A percentile compares a stretch with the other conserved stretches of the same genome.
These are phyloP conservation scores for Nerophis lumbriciformis DNA, from an alignment of 2,113 vertebrate genomes.

Conservation along the genomic window DNA sequence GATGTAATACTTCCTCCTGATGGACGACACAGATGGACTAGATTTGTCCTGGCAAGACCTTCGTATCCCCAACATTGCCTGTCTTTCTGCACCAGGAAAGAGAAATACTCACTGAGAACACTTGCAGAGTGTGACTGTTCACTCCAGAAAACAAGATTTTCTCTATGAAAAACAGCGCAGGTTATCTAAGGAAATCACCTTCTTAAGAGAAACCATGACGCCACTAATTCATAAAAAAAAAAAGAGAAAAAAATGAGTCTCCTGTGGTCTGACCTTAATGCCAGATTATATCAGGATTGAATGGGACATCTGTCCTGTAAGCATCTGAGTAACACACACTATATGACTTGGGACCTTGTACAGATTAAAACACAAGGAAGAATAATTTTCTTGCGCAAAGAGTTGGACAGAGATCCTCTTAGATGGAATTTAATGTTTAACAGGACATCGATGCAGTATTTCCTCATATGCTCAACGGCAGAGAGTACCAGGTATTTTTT, in stretches of 20 bases:
- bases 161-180: not conserved
- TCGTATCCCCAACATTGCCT: no score
- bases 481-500: no score
- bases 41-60: no score
- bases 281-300: slow-evolving; percentile 58
- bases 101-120: no score
- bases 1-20: slow-evolving; percentile 48
- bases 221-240: slow-evolving; percentile 14
- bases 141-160: no score
- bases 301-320: slow-evolving; percentile 41
- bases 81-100: no score
- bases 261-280: slow-evolving; percentile 37
- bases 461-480: no score
- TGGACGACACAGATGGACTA: slow-evolving; percentile 1
- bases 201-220: slow-evolving; percentile 24
- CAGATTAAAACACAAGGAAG: slow-evolving; percentile 15
- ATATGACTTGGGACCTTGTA: slow-evolving; percentile 28
- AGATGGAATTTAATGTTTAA: not conserved
- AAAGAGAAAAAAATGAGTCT: slow-evolving; percentile 13
- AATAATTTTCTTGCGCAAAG: slow-evolving; percentile 17
- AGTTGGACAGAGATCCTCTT: not conserved
- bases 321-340: slow-evolving; percentile 29
- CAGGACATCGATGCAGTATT: not conserved
- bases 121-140: no score
- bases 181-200: not conserved